Conservation (phyloP, 1,140 invertebrate species). For the Drosophila truncata region DNA sequence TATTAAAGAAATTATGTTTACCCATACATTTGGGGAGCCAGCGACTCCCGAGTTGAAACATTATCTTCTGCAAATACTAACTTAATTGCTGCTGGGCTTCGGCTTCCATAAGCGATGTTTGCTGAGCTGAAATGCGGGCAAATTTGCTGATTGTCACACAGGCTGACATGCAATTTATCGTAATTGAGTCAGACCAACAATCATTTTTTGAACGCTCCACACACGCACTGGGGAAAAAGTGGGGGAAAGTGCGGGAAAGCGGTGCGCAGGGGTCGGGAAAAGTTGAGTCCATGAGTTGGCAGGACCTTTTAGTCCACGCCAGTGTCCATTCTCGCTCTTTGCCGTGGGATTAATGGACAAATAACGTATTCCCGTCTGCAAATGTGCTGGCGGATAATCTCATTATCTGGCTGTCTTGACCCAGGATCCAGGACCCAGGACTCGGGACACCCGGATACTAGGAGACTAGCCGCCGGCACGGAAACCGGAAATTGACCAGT, state of each 20-base stretch:
- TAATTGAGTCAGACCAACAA: conserved; percentile 51
- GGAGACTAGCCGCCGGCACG: conserved; percentile 11
- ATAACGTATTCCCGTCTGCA: conserved; percentile 47
- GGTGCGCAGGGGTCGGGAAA: neutral
- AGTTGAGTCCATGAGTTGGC: conserved; percentile 27
- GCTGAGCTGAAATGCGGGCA: conserved; percentile 47
- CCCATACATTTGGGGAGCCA: conserved; percentile 23
- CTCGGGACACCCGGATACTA: neutral
- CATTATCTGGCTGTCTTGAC: conserved; percentile 47
- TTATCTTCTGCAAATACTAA: conserved; percentile 51
- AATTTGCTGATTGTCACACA: conserved; percentile 51
- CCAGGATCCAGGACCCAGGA: conserved; percentile 10
- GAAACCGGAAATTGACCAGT: conserved; percentile 50
- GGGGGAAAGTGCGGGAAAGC: neutral
- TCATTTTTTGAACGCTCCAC: conserved; percentile 49
- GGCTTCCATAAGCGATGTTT: conserved; percentile 37
- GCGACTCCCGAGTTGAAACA: conserved; percentile 36
- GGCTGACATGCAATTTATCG: conserved; percentile 54
- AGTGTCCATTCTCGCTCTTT: conserved; percentile 35
- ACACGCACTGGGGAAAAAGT: conserved; percentile 19
- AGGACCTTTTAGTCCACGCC: conserved; percentile 36
- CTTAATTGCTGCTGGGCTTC: conserved; percentile 45
- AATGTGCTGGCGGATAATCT: conserved; percentile 52
- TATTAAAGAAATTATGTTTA: conserved; percentile 34
- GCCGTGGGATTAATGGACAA: conserved; percentile 49